Evolutionary conservation across 92 coral and sea anemone species (phyloP), one percentile per base, ranked within the genome.

Genomic region (Actinostola sp.): DNA sequence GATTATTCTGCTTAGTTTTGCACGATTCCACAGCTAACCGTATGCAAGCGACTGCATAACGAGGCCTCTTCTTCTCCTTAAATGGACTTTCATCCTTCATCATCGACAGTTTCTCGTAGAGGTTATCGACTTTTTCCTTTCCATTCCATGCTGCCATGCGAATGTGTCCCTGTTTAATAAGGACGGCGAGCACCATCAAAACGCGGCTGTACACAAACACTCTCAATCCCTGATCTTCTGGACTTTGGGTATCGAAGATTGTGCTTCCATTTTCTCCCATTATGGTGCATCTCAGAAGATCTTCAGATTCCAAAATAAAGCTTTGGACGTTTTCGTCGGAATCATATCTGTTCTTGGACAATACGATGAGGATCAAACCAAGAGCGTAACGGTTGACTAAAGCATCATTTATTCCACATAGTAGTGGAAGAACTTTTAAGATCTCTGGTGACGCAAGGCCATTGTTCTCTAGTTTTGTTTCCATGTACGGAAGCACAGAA

Each of bases 21-120:
- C 50, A 13, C 27, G 39, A 17, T 50, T 15, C 31, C 15, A 30
- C 27, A 30, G 35, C 43, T 34, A 50, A 27, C 20, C 35, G 23
- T 26, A 68, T 68, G 48, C 74, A 68, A 16, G 48, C 24, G 12
- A 68, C 23, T 12, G 74, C 74, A 33, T 68, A 68, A 27, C 74
- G 61, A 8, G 61, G 48, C 19, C 16, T 30, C 9, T 50, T 39
- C 49, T 51, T 49, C 51, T 68, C 39, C 14, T 20, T 26, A 13
- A 68, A 68, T 2, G 44, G 58, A 8, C 13, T 51, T 51, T 50
- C 12, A 1, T 19, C 26, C 12, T 51, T 54, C 17, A 68, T 6
- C 11, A 0, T 8, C 0, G 12, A 30, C 29, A 68, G 61, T 32
- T 68, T 68, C 8, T 21, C 20, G 8, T 64, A 8, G 6, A 64